Conservation (phyloP, 2,888 invertebrate species). For the Aporophyla lueneburgensis region DNA sequence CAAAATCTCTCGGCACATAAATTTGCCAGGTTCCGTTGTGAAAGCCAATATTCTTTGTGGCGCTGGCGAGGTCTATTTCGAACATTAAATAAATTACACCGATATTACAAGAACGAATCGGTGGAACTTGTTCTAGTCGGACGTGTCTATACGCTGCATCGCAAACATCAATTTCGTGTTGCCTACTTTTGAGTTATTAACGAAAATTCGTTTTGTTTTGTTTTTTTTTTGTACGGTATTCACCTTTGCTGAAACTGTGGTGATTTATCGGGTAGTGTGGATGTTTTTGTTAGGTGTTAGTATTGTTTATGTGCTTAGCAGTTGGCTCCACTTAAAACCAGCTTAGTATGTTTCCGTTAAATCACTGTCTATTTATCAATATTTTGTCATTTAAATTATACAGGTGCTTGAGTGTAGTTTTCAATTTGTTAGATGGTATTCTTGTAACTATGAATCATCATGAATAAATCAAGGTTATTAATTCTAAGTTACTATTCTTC, state of each 20-base stretch:
- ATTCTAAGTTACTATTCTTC: constrained; percentile 11
- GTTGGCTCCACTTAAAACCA: constrained; percentile 17
- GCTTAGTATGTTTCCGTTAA: constrained; percentile 15
- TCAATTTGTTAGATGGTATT: constrained; percentile 10
- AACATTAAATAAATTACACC: constrained; percentile 90
- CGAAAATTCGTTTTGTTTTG: constrained; percentile 62
- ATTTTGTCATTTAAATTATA: constrained; percentile 40
- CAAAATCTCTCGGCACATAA: constrained; percentile 88
- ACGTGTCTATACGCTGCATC: constrained; percentile 85
- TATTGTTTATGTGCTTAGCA: constrained; percentile 29
- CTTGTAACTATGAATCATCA: constrained; percentile 33
- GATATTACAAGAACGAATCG: constrained; percentile 90
- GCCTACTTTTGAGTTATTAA: constrained; percentile 72
- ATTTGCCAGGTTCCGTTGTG: constrained; percentile 89
- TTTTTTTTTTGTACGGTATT: constrained; percentile 51
- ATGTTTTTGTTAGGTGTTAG: constrained; percentile 17
- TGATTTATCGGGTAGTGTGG: constrained; percentile 48
- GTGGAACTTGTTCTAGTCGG: constrained; percentile 85
- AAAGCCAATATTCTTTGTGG: constrained; percentile 91
- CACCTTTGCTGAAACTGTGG: constrained; percentile 30
- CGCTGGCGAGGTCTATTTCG: constrained; percentile 87
- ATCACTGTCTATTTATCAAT: constrained; percentile 48
- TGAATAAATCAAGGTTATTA: constrained; percentile 34
- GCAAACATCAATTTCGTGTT: constrained; percentile 83
- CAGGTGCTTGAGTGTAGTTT: constrained; percentile 13